Evolutionary conservation across 2,888 invertebrate species (phyloP).

Genomic region (Campoletis raptor): DNA sequence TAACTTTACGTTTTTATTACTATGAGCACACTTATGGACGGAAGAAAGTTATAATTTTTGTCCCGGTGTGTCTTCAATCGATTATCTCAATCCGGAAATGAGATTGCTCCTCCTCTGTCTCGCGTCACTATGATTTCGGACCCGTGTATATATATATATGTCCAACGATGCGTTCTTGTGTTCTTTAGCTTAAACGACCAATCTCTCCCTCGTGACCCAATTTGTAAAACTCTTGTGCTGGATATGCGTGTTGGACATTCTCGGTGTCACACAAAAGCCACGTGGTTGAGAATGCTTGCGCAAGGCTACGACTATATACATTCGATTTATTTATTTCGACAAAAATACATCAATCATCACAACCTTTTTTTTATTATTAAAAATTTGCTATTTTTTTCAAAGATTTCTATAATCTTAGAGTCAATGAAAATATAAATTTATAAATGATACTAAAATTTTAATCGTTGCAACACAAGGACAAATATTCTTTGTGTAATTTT

Average conservation of each 20-base stretch:
- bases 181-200: constrained; percentile 77
- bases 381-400: background rate
- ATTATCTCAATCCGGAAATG: constrained; percentile 33
- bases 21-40: background rate
- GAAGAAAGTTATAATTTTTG: constrained; percentile 7
- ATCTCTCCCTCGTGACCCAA: constrained; percentile 82
- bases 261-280: constrained; percentile 6
- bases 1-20: background rate
- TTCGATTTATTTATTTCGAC: background rate
- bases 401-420: background rate
- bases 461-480: too few relatives aligned
- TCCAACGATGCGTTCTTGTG: constrained; percentile 16
- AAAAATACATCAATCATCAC: background rate
- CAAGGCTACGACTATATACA: constrained; percentile 18
- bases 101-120: constrained; percentile 14
- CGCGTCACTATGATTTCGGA: constrained; percentile 40
- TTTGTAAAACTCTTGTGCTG: constrained; percentile 73
- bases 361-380: background rate
- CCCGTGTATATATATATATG: background rate
- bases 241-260: constrained; percentile 30
- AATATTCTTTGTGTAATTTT: too few relatives aligned
- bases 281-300: background rate
- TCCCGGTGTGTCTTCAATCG: constrained; percentile 30
- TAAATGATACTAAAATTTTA: too few relatives aligned
- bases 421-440: too few relatives aligned